Evolutionary conservation across 2,797 vertebrate species (phyloP).

Genomic region (Luscinia luscinia): DNA sequence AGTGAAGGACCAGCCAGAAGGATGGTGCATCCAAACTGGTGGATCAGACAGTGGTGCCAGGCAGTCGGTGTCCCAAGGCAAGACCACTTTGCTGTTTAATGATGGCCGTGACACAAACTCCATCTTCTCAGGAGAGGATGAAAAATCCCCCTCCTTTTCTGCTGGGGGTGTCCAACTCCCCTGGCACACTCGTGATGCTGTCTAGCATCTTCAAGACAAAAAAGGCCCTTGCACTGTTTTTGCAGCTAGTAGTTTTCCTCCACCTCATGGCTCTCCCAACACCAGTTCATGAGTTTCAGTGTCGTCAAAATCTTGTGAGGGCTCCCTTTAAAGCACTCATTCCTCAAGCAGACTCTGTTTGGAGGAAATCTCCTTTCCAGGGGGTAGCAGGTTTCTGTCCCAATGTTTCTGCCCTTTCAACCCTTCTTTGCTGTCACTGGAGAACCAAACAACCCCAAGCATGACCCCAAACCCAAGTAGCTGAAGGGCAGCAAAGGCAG

Average conservation of each 20-base stretch:
- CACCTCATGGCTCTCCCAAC: not conserved
- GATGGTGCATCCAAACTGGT: not conserved
- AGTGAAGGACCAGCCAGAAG: not conserved
- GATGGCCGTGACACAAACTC: not conserved
- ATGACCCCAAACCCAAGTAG: not conserved
- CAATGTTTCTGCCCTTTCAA: not conserved
- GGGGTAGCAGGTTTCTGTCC: not conserved
- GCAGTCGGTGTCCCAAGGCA: not conserved
- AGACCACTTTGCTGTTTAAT: not conserved
- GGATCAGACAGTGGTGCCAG: not conserved
- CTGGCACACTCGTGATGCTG: not conserved
- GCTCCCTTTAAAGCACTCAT: not conserved
- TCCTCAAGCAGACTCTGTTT: not conserved
- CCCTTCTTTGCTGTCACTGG: accelerated
- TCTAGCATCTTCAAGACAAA: not conserved
- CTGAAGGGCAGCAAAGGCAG: not conserved
- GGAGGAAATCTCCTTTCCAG: not conserved
- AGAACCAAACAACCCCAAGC: not conserved
- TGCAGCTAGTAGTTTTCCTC: not conserved
- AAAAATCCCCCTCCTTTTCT: not conserved
- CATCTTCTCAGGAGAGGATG: not conserved
- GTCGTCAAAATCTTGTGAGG: not conserved
- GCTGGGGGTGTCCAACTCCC: not conserved
- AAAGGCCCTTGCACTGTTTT: not conserved
- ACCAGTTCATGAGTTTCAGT: not conserved